phyloP scores from a whole-genome alignment of 2,888 invertebrate genomes.

The Acronicta psi region DNA sequence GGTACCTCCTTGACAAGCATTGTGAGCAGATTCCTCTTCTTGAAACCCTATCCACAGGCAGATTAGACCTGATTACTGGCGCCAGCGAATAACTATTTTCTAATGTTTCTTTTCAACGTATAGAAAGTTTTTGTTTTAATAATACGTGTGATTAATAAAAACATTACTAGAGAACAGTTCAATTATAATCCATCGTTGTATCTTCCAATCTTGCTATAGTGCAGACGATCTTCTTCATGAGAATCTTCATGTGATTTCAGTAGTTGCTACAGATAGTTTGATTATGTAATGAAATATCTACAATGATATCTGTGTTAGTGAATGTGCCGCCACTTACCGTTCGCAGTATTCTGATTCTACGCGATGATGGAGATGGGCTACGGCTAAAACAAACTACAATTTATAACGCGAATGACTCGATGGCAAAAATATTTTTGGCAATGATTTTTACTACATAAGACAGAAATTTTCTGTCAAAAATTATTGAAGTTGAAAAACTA shows the following conservation, averaged over 20 bases:
- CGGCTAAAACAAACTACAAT: constrained; percentile 82
- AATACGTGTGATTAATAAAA: no score
- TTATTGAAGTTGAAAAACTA: no score
- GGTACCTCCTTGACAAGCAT: no score
- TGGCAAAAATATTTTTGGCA: constrained; percentile 70
- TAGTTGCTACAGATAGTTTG: constrained; percentile 24
- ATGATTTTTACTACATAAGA: constrained; percentile 65
- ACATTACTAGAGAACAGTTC: no score
- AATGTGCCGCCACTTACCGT: constrained; percentile 68
- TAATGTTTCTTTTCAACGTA: no score
- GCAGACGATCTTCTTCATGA: constrained; percentile 1
- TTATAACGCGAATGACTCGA: constrained; percentile 74
- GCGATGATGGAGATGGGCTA: constrained; percentile 75
- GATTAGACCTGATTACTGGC: no score
- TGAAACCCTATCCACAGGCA: no score
- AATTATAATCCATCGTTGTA: neutral
- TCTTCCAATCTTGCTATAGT: neutral
- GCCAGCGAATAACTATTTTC: no score
- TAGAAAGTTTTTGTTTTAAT: no score
- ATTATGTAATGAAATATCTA: constrained; percentile 46
- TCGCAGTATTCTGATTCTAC: constrained; percentile 55
- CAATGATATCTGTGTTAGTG: constrained; percentile 53
- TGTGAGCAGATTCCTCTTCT: no score
- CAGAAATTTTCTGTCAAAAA: no score
- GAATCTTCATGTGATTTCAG: constrained; percentile 9